Percentiles rank a stretch among this genome's conserved stretches.
phyloP scores from a whole-genome alignment of 2,888 invertebrate species.

The Lasioglossum figueresi region DNA sequence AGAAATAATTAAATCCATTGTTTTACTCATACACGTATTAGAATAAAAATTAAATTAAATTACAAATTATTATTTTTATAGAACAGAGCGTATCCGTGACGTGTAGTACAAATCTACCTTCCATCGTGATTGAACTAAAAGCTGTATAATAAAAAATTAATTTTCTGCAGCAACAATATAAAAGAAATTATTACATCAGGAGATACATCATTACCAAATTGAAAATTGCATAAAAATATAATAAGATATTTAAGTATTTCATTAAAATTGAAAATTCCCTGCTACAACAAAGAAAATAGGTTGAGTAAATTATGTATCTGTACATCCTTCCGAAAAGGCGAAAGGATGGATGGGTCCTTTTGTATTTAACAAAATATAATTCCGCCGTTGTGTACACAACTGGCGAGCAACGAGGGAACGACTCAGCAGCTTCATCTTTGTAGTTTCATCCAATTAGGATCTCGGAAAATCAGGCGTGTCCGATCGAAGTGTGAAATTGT shows the following conservation, averaged over 20 bases:
- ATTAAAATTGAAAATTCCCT: background rate
- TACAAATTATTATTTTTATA: too few species aligned
- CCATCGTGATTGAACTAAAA: background rate
- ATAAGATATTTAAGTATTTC: background rate
- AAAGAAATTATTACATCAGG: too few species aligned
- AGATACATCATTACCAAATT: background rate
- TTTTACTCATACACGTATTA: too few species aligned
- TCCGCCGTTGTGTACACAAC: slow-evolving; percentile 21
- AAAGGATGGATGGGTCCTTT: background rate
- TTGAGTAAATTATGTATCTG: slow-evolving; percentile 1
- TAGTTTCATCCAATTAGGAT: slow-evolving; percentile 68
- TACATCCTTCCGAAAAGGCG: background rate
- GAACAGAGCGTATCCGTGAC: too few species aligned
- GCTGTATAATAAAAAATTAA: background rate
- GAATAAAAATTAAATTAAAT: too few species aligned
- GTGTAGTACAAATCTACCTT: too few species aligned
- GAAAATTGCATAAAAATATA: background rate
- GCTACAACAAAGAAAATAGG: background rate
- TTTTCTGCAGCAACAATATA: too few species aligned
- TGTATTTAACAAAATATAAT: slow-evolving; percentile 6
- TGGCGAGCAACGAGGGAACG: slow-evolving; percentile 27
- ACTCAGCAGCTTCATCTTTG: slow-evolving; percentile 65
- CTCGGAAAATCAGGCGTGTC: slow-evolving; percentile 70
- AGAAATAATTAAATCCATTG: too few species aligned
- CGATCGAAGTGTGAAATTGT: slow-evolving; percentile 66